Base-by-base conservation (phyloP, 1,140 invertebrate species). In the Eumeta japonica region DNA sequence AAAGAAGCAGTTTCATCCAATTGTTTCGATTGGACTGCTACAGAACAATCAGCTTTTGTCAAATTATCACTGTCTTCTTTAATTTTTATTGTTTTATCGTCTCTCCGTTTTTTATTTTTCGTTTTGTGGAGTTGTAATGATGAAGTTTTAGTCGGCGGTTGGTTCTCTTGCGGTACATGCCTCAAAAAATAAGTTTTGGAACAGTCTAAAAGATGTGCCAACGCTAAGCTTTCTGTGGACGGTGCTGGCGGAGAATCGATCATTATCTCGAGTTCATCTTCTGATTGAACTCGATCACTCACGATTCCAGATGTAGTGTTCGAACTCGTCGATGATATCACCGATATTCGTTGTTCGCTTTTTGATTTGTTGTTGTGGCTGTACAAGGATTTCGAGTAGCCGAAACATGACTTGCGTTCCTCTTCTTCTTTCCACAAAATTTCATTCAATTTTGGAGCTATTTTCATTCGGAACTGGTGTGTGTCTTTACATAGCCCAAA, bases 301-400 rank as follows among this genome's bases (percentile, higher is more conserved):
- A 94, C 92, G 42, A 96, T 95, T 30, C 93, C 93, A 3, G 92
- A 94, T 2, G 93, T 95, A 20, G 92, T 95, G 55, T 94, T 95
- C 2, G 92, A 95, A 41, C 91, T 94, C 19, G 90, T 90, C 3
- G 67, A 63, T n/a, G 90, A 94, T 55, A 95, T 92, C 10, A 95
- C 88, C 12, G 92, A 96, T 55, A 92, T 88, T 44, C 90, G 79
- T 61, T 92, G 90, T 66, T 92, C 89, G 24, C 75, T 82, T 50
- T 83, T 81, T 7, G 5, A 7, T n/a, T 5, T 5, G n/a, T 24
- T 24, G 45, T 78, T 80, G 44, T 82, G 79, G 38, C 75, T 75
- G 43, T 79, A 77, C 9, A 83, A 72, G 15, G 81, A 81, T 44
- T 83, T 80, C 7, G 81, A 82, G 47, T 85, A 83, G 52, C 81